Conservation (phyloP, 2,797 vertebrate species). For the Phrynocephalus guinanensis region DNA sequence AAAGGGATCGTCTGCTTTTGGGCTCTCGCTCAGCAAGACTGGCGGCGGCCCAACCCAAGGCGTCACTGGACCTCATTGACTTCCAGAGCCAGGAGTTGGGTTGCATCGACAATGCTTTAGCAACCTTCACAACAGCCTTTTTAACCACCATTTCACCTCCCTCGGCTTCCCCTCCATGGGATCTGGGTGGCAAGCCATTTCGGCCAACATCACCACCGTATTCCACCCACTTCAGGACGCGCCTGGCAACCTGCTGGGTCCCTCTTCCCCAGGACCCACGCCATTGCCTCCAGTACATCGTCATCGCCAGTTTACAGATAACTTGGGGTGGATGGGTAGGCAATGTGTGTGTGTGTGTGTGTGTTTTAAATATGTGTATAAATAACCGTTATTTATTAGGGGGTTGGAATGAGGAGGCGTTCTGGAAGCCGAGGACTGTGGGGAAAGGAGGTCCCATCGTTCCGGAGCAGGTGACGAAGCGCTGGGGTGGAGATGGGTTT, state of each 20-base stretch:
- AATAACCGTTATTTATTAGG: slow-evolving; percentile 65
- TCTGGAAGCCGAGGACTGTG: neutral
- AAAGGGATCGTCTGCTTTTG: neutral
- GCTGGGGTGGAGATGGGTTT: too few relatives aligned
- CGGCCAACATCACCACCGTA: neutral
- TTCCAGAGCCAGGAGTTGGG: neutral
- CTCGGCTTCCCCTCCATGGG: neutral
- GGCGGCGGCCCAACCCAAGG: neutral
- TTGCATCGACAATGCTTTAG: neutral
- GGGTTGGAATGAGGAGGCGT: slow-evolving; percentile 25
- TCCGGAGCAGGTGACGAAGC: neutral
- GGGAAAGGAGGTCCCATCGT: neutral
- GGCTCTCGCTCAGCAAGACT: neutral
- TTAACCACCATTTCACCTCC: neutral
- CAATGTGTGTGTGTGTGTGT: neutral
- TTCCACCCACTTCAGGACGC: neutral
- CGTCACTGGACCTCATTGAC: neutral
- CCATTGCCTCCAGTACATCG: neutral
- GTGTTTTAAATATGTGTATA: slow-evolving; percentile 49
- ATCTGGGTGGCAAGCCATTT: neutral
- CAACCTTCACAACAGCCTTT: too few relatives aligned
- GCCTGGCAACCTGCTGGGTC: neutral
- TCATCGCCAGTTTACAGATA: neutral
- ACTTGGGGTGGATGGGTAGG: neutral
- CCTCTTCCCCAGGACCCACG: neutral